Evolutionary conservation across 2,888 invertebrate genomes (phyloP).

Genomic region (Drosophila vallismaia): DNA sequence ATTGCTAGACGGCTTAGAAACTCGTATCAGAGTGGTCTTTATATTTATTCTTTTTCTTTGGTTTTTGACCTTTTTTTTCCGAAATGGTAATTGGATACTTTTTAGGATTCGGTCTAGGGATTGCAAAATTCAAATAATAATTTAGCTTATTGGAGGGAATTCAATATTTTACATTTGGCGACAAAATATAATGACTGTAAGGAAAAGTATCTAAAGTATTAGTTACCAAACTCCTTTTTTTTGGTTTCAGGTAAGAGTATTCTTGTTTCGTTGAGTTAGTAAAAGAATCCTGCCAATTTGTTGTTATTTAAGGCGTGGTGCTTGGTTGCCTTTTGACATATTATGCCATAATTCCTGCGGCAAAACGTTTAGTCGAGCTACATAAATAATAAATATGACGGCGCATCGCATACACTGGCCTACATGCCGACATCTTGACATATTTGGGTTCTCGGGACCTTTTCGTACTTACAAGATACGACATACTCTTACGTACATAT

Average conservation of each 20-base stretch:
- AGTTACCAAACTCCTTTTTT: neutral
- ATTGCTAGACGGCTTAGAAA: slow-evolving; percentile 58
- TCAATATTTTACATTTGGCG: neutral
- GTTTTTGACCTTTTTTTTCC: neutral
- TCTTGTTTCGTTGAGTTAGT: neutral
- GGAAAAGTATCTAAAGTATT: neutral
- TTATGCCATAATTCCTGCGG: slow-evolving; percentile 74
- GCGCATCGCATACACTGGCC: slow-evolving; percentile 20
- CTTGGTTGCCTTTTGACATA: slow-evolving; percentile 68
- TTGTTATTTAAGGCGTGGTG: slow-evolving; percentile 59
- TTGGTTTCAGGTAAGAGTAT: slow-evolving; percentile 42
- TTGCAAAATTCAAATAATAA: slow-evolving; percentile 15
- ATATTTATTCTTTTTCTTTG: slow-evolving; percentile 38
- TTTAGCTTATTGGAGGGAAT: neutral
- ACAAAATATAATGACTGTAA: neutral
- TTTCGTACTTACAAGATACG: slow-evolving; percentile 25
- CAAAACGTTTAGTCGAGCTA: slow-evolving; percentile 79
- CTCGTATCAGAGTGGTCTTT: slow-evolving; percentile 39
- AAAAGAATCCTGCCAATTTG: neutral
- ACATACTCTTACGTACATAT: slow-evolving; percentile 20
- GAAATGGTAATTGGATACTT: slow-evolving; percentile 18
- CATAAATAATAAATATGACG: slow-evolving; percentile 73
- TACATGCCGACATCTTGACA: slow-evolving; percentile 25
- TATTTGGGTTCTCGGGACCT: slow-evolving; percentile 21
- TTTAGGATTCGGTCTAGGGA: neutral